Evolutionary conservation across 2,113 vertebrate species (phyloP), one percentile per base, ranked within the genome.

Genomic region (Lasiurus cinereus): DNA sequence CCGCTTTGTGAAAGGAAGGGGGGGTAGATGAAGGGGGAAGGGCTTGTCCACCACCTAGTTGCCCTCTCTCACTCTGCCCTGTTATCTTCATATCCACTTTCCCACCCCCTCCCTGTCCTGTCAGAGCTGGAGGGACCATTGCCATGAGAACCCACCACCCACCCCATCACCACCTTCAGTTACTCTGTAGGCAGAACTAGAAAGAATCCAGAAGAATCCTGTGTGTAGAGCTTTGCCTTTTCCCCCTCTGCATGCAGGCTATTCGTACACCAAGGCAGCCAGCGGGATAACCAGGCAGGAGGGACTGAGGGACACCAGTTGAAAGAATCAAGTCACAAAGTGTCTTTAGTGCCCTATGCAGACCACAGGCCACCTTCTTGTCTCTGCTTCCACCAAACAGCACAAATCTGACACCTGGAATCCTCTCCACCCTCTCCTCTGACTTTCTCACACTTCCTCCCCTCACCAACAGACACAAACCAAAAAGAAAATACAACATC

Each of bases 21-120:
- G 8, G 0, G 3, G 50, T 21, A 91, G n/a, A 46, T 36, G 19
- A 39, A 88, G 74, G 22, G 4, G 31, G 50, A 39, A 69, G 36
- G 24, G 36, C 13, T 8, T 1, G 33, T 13, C 5, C 2, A 11
- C 1, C 39, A 39, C 33, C 54, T 13, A 1, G 0, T 43, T 2
- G 0, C 22, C 29, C 29, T 11, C 1, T 18, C 24, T 48, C 6
- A 1, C 8, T 73, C 56, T 39, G 16, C 15, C 5, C 21, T 62
- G 7, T 13, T 39, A 0, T 1, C 6, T 54, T 56, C 59, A 9
- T 12, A 9, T 36, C 21, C 48, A 31, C 43, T 21, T 48, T 13
- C n/a, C 39, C 3, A 29, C 8, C 10, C 27, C 27, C 14, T 36
- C 46, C 6, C 66, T 4, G 1, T 46, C 15, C 27, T 27, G 18